Conservation (phyloP, 2,888 invertebrate species). For the Onthophagus sagittarius region DNA sequence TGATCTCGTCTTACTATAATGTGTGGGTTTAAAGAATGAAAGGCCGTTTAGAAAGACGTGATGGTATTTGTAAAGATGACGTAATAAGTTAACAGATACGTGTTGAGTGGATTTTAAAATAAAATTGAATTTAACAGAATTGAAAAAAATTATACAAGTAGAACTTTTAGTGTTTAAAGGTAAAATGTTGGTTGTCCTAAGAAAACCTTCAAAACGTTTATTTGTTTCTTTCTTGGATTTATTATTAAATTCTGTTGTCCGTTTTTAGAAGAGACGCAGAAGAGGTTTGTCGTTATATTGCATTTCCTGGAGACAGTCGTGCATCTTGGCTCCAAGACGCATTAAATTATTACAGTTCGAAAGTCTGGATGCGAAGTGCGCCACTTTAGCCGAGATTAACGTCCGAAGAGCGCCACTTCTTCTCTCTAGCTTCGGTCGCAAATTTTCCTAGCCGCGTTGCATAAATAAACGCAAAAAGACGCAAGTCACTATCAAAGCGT, state of each 20-base stretch:
- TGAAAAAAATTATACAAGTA: too few relatives aligned
- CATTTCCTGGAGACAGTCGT: not conserved
- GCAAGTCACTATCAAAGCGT: slow-evolving; percentile 20
- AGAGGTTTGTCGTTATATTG: not conserved
- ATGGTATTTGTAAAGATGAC: not conserved
- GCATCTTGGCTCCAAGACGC: not conserved
- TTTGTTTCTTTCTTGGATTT: not conserved
- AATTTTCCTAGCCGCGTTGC: not conserved
- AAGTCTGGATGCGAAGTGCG: not conserved
- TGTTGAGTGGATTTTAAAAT: not conserved
- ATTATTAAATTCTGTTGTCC: slow-evolving; percentile 1
- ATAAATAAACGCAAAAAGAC: slow-evolving; percentile 1
- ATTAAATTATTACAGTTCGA: not conserved
- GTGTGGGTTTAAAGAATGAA: not conserved
- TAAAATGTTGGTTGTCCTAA: not conserved
- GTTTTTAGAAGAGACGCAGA: not conserved
- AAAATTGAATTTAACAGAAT: too few relatives aligned
- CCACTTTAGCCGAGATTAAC: not conserved
- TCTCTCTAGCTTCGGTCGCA: not conserved
- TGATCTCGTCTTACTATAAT: not conserved
- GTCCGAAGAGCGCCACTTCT: not conserved
- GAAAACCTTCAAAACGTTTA: not conserved
- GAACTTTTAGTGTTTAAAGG: not conserved
- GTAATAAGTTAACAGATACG: not conserved
- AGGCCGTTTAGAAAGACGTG: not conserved